Evolutionary conservation across 2,888 invertebrate genomes (phyloP).

Genomic region (Leptothorax acervorum): DNA sequence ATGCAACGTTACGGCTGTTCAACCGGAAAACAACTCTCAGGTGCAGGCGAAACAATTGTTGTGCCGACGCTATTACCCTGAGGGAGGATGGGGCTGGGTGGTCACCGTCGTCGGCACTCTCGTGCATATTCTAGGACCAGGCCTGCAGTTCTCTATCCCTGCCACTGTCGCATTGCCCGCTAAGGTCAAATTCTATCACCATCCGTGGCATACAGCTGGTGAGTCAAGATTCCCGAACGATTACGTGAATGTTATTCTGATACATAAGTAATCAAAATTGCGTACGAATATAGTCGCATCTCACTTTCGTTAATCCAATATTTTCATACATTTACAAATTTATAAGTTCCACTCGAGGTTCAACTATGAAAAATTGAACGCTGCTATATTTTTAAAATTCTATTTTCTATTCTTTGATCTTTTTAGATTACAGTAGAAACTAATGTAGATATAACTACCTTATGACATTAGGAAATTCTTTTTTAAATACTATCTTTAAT

Average conservation of each 20-base stretch:
- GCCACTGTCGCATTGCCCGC: slow-evolving; percentile 78
- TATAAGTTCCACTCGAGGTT: background rate
- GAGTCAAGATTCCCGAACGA: slow-evolving; percentile 53
- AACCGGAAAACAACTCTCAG: slow-evolving; percentile 75
- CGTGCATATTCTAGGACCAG: slow-evolving; percentile 91
- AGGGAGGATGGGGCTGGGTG: slow-evolving; percentile 96
- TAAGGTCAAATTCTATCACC: slow-evolving; percentile 78
- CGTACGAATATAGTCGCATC: background rate
- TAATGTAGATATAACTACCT: background rate
- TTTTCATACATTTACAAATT: background rate
- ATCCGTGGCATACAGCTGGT: slow-evolving; percentile 80
- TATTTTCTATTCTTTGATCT: background rate
- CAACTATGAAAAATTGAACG: background rate
- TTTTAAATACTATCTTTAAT: background rate
- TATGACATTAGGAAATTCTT: no score
- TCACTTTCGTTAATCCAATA: background rate
- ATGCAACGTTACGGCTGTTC: slow-evolving; percentile 25
- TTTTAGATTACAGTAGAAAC: background rate
- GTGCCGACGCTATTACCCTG: slow-evolving; percentile 93
- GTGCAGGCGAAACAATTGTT: slow-evolving; percentile 89
- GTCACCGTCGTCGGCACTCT: slow-evolving; percentile 88
- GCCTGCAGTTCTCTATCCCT: slow-evolving; percentile 89
- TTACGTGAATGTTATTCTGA: background rate
- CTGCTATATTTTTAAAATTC: background rate
- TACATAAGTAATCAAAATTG: background rate